These are phyloP conservation scores for Drosophila kambysellisi DNA, from an alignment of 2,888 invertebrate species.

Conservation along the genomic window DNA sequence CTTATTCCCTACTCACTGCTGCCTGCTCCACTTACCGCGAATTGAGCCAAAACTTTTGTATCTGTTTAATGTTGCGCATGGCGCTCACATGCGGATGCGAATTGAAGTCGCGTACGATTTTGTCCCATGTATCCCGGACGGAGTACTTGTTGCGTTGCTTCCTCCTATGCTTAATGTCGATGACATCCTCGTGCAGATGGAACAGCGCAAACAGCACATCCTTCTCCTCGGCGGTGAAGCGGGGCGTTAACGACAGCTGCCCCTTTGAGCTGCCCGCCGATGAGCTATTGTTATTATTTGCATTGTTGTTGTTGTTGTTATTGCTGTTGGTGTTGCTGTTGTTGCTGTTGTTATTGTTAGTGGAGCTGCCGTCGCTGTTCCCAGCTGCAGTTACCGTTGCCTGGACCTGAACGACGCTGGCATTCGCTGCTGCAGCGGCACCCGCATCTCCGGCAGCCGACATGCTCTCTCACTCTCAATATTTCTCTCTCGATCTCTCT, in stretches of 20 bases:
- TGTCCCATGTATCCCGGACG: constrained; percentile 84
- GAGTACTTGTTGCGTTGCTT: constrained; percentile 83
- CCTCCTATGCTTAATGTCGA: constrained; percentile 84
- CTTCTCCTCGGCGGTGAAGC: constrained; percentile 84
- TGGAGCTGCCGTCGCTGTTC: constrained; percentile 30
- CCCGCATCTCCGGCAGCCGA: constrained; percentile 55
- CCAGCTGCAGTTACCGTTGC: constrained; percentile 41
- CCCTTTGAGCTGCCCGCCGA: constrained; percentile 49
- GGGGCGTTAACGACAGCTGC: constrained; percentile 80
- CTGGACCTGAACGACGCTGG: constrained; percentile 46
- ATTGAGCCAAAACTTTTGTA: constrained; percentile 85
- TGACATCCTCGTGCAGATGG: constrained; percentile 83
- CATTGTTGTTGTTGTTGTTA: constrained; percentile 14
- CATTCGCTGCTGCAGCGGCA: constrained; percentile 40
- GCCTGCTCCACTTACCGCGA: constrained; percentile 77
- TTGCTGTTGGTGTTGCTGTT: constrained; percentile 15
- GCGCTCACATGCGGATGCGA: constrained; percentile 81
- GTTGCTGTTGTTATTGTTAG: constrained; percentile 24
- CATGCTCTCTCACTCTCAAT: constrained; percentile 30
- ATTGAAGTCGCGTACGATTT: constrained; percentile 83
- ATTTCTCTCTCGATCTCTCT: not conserved
- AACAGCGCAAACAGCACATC: constrained; percentile 83
- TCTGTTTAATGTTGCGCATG: constrained; percentile 84
- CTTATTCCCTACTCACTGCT: not conserved
- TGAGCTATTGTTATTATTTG: constrained; percentile 27